These are phyloP conservation scores for Pedetes capensis DNA, from an alignment of 2,113 vertebrate species.

Conservation along the genomic window DNA sequence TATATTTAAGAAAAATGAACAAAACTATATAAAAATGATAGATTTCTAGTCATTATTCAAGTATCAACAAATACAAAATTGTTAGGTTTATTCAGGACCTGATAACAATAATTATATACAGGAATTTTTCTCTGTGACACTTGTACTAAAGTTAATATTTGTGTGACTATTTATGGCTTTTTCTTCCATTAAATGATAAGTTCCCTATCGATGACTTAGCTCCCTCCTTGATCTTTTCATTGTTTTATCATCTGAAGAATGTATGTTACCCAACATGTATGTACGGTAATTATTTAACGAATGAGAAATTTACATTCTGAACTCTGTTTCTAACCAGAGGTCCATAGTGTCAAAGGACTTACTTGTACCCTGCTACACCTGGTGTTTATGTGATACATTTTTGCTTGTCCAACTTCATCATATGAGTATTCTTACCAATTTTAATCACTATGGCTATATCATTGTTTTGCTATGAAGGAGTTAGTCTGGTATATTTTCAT, in stretches of 20 bases:
- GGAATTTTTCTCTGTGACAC: not conserved
- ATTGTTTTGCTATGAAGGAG: not conserved
- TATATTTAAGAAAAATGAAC: not conserved
- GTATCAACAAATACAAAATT: not conserved
- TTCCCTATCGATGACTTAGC: not conserved
- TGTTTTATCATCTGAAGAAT: not conserved
- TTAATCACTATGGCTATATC: not conserved
- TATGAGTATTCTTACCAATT: not conserved
- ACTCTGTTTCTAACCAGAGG: not conserved
- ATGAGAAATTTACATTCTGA: not conserved
- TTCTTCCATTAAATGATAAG: not conserved
- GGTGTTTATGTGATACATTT: not conserved
- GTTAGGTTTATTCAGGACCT: not conserved
- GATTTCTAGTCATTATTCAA: not conserved
- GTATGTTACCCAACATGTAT: not conserved
- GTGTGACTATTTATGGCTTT: not conserved
- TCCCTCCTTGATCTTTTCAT: not conserved
- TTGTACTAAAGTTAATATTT: not conserved
- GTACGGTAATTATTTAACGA: not conserved
- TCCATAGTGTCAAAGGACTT: accelerated
- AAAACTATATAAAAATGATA: not conserved
- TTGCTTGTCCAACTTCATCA: not conserved
- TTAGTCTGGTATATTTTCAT: not conserved
- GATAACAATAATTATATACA: not conserved
- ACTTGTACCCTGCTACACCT: not conserved